phyloP scores from a whole-genome alignment of 1,140 invertebrate species.

The Ericerus pela region DNA sequence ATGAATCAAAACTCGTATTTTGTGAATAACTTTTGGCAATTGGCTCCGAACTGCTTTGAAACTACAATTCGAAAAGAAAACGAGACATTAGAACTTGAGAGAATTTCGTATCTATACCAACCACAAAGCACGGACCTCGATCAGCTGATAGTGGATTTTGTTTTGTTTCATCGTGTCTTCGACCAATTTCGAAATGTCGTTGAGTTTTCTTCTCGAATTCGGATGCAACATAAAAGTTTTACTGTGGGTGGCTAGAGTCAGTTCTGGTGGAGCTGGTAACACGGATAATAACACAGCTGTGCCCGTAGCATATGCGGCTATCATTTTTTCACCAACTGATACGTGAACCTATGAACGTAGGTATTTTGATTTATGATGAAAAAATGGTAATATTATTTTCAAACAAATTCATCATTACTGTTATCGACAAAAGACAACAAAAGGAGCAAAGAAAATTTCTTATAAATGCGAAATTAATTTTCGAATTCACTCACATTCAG shows the following conservation, averaged over 20 bases:
- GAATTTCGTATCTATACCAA: not conserved
- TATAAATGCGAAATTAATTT: too few relatives aligned
- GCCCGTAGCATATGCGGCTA: conserved; percentile 75
- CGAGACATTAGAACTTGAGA: not conserved
- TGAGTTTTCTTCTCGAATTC: conserved; percentile 26
- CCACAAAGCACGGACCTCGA: not conserved
- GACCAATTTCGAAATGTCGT: conserved; percentile 45
- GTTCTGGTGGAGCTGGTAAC: conserved; percentile 46
- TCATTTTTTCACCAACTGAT: conserved; percentile 70
- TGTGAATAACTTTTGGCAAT: not conserved
- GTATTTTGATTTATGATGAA: conserved; percentile 12
- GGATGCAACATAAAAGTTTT: conserved; percentile 37
- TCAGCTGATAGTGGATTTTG: conserved; percentile 17
- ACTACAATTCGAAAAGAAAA: not conserved
- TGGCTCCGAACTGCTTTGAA: not conserved
- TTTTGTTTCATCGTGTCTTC: conserved; percentile 51
- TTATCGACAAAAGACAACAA: too few relatives aligned
- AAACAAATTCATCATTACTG: too few relatives aligned
- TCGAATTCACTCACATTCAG: conserved; percentile 47
- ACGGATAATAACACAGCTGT: conserved; percentile 64
- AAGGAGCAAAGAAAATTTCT: too few relatives aligned
- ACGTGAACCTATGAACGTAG: conserved; percentile 47
- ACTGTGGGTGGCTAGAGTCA: conserved; percentile 48
- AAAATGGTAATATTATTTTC: too few relatives aligned
- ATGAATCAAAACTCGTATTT: conserved; percentile 47